Evolutionary conservation across 1,140 invertebrate genomes (phyloP).

Genomic region (Sipha flava): DNA sequence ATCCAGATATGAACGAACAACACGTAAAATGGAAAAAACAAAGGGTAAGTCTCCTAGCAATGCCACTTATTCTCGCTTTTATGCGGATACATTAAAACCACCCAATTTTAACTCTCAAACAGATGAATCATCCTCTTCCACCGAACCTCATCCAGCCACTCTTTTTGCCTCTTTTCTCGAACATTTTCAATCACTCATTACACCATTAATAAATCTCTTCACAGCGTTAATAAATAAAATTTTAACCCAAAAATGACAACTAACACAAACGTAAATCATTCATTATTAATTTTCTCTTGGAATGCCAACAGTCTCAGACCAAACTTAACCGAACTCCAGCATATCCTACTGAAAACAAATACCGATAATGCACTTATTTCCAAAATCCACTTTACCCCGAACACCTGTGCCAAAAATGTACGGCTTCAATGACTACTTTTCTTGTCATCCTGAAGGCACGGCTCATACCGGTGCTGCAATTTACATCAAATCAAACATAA

Average conservation of each 20-base stretch:
- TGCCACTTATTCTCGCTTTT: background rate
- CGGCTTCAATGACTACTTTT: background rate
- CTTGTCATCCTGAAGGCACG: background rate
- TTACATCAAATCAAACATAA: background rate
- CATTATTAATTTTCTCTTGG: conserved; percentile 16
- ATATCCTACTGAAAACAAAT: conserved; percentile 33
- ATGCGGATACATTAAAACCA: background rate
- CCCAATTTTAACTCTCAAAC: background rate
- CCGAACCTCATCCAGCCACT: background rate
- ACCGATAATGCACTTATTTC: conserved; percentile 36
- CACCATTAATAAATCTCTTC: background rate
- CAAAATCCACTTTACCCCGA: conserved; percentile 35
- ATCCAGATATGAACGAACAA: background rate
- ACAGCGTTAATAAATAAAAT: background rate
- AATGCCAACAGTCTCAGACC: conserved; percentile 36
- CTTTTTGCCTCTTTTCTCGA: background rate
- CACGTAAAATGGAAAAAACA: background rate
- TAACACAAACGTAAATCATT: background rate
- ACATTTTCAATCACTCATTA: background rate
- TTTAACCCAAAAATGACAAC: background rate
- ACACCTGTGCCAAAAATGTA: conserved; percentile 30
- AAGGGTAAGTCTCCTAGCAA: background rate
- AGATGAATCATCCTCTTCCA: background rate
- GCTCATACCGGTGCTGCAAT: conserved; percentile 9
- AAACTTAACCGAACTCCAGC: conserved; percentile 34